Evolutionary conservation across 2,797 vertebrate genomes (phyloP).

Genomic region (Melanotaenia parkinsoni): DNA sequence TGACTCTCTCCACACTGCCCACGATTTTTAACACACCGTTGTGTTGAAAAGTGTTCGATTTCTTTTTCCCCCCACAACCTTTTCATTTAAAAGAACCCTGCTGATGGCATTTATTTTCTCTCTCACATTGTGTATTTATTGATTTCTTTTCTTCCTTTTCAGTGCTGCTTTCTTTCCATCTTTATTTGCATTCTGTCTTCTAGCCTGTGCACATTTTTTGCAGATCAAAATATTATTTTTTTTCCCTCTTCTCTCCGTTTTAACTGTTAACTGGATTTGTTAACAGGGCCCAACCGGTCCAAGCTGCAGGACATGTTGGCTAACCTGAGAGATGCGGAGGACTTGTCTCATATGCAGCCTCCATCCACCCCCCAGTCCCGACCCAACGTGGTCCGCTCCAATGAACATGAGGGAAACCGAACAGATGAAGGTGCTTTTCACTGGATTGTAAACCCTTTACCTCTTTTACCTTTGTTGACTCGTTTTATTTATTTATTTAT

Average conservation of each 20-base stretch:
- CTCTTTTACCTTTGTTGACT: not conserved
- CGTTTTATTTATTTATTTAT: not conserved
- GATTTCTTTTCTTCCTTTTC: constrained; percentile 48
- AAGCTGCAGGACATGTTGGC: constrained; percentile 99
- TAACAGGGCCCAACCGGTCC: constrained; percentile 95
- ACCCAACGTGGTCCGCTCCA: constrained; percentile 89
- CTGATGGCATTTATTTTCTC: constrained; percentile 41
- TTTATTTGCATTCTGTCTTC: constrained; percentile 38
- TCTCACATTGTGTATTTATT: constrained; percentile 32
- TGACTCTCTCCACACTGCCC: constrained; percentile 30
- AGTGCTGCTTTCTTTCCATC: constrained; percentile 41
- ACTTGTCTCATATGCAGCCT: constrained; percentile 94
- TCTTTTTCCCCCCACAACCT: constrained; percentile 14
- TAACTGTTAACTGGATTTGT: constrained; percentile 40
- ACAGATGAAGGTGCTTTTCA: constrained; percentile 90
- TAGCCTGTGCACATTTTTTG: constrained; percentile 28
- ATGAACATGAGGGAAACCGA: constrained; percentile 91
- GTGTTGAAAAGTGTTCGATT: not conserved
- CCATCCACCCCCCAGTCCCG: constrained; percentile 89
- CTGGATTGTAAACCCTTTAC: not conserved
- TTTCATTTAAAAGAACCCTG: constrained; percentile 46
- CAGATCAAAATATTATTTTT: not conserved
- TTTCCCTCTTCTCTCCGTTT: not conserved
- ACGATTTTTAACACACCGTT: not conserved
- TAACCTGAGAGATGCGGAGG: constrained; percentile 96